Conservation (phyloP, 2,113 vertebrate species). For the Saguinus midas region DNA sequence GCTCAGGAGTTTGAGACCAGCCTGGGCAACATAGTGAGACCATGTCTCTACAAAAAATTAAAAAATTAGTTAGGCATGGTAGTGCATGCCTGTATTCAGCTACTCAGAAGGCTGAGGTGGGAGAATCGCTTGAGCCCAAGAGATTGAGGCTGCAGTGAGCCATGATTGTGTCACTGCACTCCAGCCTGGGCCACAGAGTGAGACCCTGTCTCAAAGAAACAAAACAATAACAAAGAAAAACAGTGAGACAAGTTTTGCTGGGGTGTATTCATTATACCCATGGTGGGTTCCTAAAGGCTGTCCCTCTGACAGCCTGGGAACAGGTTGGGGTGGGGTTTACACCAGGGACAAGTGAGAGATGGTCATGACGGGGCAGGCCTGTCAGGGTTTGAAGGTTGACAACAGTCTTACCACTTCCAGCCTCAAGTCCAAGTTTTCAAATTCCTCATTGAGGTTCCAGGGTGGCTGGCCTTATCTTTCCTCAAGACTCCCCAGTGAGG, state of each 20-base stretch:
- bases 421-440: background rate
- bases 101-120: background rate
- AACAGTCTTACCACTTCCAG: background rate
- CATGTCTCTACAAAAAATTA: background rate
- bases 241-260: background rate
- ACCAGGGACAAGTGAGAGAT: background rate
- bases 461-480: background rate
- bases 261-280: too few species aligned
- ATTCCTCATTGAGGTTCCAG: background rate
- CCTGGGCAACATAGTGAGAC: background rate
- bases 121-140: background rate
- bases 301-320: background rate
- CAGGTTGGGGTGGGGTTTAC: background rate
- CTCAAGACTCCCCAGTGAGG: background rate
- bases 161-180: background rate
- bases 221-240: background rate
- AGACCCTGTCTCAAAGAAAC: background rate
- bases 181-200: background rate
- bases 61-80: background rate
- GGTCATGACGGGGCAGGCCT: background rate
- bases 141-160: background rate
- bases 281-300: background rate
- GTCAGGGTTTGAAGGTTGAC: background rate
- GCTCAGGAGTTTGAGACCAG: background rate
- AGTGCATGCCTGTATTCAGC: background rate